Base-by-base conservation (phyloP, 2,113 vertebrate genomes). In the Misgurnus anguillicaudatus region DNA sequence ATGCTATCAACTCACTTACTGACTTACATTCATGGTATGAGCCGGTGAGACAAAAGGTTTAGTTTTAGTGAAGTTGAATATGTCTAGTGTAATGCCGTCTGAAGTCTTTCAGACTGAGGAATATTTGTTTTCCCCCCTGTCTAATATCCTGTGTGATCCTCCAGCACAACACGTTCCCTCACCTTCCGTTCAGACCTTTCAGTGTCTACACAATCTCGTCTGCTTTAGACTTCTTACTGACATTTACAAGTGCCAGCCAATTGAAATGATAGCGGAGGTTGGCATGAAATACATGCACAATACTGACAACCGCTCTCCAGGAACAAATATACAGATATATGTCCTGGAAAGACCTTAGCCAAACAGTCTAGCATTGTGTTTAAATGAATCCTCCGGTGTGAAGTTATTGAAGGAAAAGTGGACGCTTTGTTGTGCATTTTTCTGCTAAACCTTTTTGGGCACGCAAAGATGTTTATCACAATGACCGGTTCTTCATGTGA, bases 171-270 rank as follows among this genome's bases (percentile, higher is more conserved):
- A n/a, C 21, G 16, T 55, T 72, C 69, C 48, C 61, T 76, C 74
- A 53, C 74, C 61, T 75, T 75, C 73, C 57, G 57, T 7, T 74
- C 45, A 16, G 39, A 31, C 71, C 62, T 62, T 41, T 62, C 41
- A 0, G 5, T 9, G 16, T 75, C 58, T 75, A 75, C 72, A 36
- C 41, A 36, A 48, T 36, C 58, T 62, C 58, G 57, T 60, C 70
- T 61, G 21, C 55, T 55, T 21, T 45, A 39, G 55, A 3, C 55
- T 73, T 42, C 55, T 60, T 19, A 41, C 55, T 74, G 71, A 74
- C 71, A 74, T 74, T 74, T 62, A 31, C 38, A 74, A 45, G 71
- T n/a, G 57, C 55, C 57, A 74, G 24, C 39, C 19, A 62, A 62
- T 60, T 57, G 41, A 57, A 19, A 57, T 57, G 14, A 11, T 14